Evolutionary conservation across 2,797 vertebrate genomes (phyloP).

Genomic region (Tadarida brasiliensis): DNA sequence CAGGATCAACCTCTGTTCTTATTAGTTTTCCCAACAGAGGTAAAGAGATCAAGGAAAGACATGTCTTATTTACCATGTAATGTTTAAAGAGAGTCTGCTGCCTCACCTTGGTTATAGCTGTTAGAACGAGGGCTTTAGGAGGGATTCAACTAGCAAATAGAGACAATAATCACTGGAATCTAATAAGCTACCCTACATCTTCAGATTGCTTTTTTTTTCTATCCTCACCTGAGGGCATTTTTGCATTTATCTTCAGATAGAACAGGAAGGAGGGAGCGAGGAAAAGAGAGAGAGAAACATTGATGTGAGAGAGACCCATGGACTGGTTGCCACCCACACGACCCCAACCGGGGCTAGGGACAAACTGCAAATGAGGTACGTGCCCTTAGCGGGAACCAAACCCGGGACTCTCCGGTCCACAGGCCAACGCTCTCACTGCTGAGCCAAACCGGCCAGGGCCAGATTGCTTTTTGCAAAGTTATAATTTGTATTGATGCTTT

Average conservation of each 20-base stretch:
- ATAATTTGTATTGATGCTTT: neutral
- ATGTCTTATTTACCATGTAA: neutral
- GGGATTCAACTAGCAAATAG: neutral
- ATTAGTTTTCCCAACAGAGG: neutral
- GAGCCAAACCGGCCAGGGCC: too few species aligned
- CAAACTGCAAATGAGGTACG: too few species aligned
- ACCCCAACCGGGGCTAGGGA: too few species aligned
- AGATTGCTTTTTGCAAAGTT: constrained; percentile 38
- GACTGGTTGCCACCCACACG: too few species aligned
- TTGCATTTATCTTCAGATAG: too few species aligned
- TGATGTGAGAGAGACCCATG: too few species aligned
- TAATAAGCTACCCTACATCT: neutral
- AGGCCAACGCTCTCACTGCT: too few species aligned
- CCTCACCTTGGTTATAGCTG: neutral
- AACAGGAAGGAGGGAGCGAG: too few species aligned
- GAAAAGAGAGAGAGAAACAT: too few species aligned
- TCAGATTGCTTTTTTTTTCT: constrained; percentile 5
- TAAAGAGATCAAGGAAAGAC: neutral
- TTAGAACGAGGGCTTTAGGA: neutral
- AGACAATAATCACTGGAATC: neutral
- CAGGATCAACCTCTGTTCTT: neutral
- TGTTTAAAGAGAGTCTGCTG: neutral
- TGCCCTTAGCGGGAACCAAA: too few species aligned
- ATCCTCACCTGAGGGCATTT: too few species aligned
- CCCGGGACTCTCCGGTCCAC: too few species aligned